phyloP scores from a whole-genome alignment of 2,113 vertebrate species.

The Perca schrenkii region DNA sequence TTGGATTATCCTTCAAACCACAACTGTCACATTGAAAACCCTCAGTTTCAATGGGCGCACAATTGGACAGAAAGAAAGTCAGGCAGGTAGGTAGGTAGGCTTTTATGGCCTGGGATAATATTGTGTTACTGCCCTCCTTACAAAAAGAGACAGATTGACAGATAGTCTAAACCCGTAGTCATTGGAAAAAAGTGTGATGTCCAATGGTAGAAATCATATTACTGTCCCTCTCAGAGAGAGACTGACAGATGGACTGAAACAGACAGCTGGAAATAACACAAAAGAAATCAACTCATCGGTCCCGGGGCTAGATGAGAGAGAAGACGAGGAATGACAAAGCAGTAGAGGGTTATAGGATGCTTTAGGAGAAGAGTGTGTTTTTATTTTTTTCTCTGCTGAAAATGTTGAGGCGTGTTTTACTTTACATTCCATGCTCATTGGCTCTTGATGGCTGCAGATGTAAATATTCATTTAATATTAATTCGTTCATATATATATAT shows the following conservation, averaged over 20 bases:
- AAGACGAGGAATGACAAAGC: slow-evolving; percentile 38
- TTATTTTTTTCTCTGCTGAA: slow-evolving; percentile 2
- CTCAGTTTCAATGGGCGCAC: slow-evolving; percentile 10
- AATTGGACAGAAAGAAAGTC: neutral
- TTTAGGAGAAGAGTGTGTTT: slow-evolving; percentile 27
- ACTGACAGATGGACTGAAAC: slow-evolving; percentile 67
- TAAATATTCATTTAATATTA: neutral
- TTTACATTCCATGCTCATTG: neutral
- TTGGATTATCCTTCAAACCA: slow-evolving; percentile 40
- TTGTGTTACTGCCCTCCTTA: slow-evolving; percentile 18
- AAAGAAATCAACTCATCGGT: slow-evolving; percentile 59
- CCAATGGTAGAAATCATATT: slow-evolving; percentile 45
- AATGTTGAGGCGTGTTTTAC: neutral
- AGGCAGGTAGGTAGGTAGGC: neutral
- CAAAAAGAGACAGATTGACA: slow-evolving; percentile 27
- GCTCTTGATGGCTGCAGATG: neutral
- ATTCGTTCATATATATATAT: too few relatives aligned
- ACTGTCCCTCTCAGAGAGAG: slow-evolving; percentile 53
- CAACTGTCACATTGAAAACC: slow-evolving; percentile 27
- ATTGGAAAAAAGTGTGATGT: slow-evolving; percentile 35
- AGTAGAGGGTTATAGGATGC: slow-evolving; percentile 22
- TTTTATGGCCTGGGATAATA: slow-evolving; percentile 24
- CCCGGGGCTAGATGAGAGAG: slow-evolving; percentile 51
- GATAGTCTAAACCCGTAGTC: slow-evolving; percentile 33
- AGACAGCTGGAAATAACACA: slow-evolving; percentile 47